phyloP scores from a whole-genome alignment of 2,113 vertebrate genomes.

The Boulengeromyrus knoepffleri region DNA sequence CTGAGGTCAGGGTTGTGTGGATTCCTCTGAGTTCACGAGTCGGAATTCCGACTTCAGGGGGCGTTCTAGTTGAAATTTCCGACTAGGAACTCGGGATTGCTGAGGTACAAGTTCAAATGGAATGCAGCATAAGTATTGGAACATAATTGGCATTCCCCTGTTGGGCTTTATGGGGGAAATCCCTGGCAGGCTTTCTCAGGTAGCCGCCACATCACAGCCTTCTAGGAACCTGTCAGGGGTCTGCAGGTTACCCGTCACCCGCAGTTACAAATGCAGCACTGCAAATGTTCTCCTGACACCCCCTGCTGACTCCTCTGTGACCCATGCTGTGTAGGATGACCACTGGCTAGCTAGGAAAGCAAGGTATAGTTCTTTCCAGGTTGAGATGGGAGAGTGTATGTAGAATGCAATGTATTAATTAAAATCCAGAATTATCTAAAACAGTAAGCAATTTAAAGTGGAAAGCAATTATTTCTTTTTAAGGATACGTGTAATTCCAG shows the following conservation, averaged over 20 bases:
- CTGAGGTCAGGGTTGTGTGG: not conserved
- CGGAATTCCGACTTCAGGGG: no score
- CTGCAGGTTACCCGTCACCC: not conserved
- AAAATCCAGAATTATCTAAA: slow-evolving; percentile 31
- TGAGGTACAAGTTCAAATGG: not conserved
- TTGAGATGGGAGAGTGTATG: not conserved
- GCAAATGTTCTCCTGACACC: not conserved
- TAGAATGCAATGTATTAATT: not conserved
- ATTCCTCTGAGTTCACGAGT: not conserved
- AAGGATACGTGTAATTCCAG: slow-evolving; percentile 59
- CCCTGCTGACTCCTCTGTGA: not conserved
- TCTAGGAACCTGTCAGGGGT: not conserved
- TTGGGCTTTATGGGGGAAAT: not conserved
- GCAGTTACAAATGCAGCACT: not conserved
- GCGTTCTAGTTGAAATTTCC: not conserved
- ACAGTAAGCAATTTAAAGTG: slow-evolving; percentile 49
- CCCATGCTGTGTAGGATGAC: not conserved
- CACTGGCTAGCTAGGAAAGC: not conserved
- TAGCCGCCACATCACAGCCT: not conserved
- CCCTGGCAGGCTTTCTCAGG: not conserved
- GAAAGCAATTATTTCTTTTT: slow-evolving; percentile 52
- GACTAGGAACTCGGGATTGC: not conserved
- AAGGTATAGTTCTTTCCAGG: not conserved
- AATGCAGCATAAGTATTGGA: not conserved
- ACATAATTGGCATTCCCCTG: not conserved